These are phyloP conservation scores for Muschampia plurimacula DNA, from an alignment of 2,888 invertebrate species.

Conservation along the genomic window DNA sequence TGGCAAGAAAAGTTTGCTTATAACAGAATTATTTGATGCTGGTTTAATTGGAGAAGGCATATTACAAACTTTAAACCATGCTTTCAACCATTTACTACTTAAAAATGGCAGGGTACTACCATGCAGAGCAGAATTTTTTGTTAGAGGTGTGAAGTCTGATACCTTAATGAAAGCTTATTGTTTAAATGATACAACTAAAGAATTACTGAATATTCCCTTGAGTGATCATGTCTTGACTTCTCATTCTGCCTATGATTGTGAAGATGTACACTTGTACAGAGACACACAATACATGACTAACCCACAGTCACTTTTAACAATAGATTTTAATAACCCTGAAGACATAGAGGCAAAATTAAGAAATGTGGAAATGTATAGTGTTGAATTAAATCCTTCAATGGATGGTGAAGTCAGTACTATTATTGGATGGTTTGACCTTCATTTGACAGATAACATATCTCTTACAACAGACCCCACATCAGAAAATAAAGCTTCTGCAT, in stretches of 20 bases:
- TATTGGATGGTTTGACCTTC: conserved; percentile 90
- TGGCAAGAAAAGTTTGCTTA: conserved; percentile 86
- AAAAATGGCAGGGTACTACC: conserved; percentile 86
- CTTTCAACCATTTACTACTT: conserved; percentile 87
- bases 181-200: conserved; percentile 58
- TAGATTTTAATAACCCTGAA: conserved; percentile 87
- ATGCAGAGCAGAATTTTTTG: conserved; percentile 86
- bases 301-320: conserved; percentile 79
- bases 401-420: conserved; percentile 87
- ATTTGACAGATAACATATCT: conserved; percentile 86
- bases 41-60: conserved; percentile 92
- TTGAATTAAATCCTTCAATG: conserved; percentile 66
- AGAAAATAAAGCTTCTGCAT: conserved; percentile 84
- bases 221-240: conserved; percentile 60
- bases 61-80: conserved; percentile 88
- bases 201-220: conserved; percentile 60
- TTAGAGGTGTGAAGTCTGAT: conserved; percentile 86
- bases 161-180: conserved; percentile 79
- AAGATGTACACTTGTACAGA: conserved; percentile 85
- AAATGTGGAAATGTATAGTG: conserved; percentile 64
- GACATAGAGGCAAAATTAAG: conserved; percentile 74
- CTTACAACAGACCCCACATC: conserved; percentile 87
- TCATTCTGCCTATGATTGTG: conserved; percentile 89
- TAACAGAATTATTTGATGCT: conserved; percentile 93
- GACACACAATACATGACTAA: conserved; percentile 86